Base-by-base conservation (phyloP, 2,113 vertebrate species). In the Microcebus tavaratra region DNA sequence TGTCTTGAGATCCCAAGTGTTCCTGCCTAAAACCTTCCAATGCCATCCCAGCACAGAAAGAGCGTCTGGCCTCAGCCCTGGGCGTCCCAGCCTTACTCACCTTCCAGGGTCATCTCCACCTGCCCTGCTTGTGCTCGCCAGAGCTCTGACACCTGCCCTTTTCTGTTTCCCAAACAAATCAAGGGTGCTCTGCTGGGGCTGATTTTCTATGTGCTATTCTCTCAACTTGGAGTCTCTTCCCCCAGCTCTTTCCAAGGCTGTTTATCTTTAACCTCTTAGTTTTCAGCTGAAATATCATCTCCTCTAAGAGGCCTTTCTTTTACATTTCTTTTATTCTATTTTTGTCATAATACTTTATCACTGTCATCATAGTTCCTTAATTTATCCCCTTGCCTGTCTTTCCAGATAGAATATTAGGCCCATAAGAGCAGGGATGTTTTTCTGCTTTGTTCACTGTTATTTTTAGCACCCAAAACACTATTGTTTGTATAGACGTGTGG, bases 11-110 rank as follows among this genome's bases (percentile, higher is more conserved):
- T 27, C 81, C 53, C 20, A 65, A 45, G 25, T 8, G 27, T 55
- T 80, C 82, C 94, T 94, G 17, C 59, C 88, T 82, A 27, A 88
- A 85, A 85, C 73, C 88, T 93, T 59, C 27, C 10, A 0, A 25
- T 34, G 53, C 12, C 12, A 0, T 34, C 17, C 27, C 53, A 78
- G 14, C 31, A 31, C 82, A 68, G 50, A 76, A 73, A 72, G n/a
- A 90, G 48, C 8, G 5, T 39, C 20, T 25, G 59, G 8, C 21
- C 25, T 23, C 50, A 67, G 23, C 6, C 18, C 61, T 72, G 5
- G 10, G 25, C 9, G 8, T 17, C 65, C 45, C 36, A 13, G 11
- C 9, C 17, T 9, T 6, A 3, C 4, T 23, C 4, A 8, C 15
- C 10, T 63, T 20, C 3, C 67, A 53, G 5, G 0, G 8, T 59